These are phyloP conservation scores for Cephalopachus bancanus DNA, from an alignment of 2,797 vertebrate species.

Conservation along the genomic window DNA sequence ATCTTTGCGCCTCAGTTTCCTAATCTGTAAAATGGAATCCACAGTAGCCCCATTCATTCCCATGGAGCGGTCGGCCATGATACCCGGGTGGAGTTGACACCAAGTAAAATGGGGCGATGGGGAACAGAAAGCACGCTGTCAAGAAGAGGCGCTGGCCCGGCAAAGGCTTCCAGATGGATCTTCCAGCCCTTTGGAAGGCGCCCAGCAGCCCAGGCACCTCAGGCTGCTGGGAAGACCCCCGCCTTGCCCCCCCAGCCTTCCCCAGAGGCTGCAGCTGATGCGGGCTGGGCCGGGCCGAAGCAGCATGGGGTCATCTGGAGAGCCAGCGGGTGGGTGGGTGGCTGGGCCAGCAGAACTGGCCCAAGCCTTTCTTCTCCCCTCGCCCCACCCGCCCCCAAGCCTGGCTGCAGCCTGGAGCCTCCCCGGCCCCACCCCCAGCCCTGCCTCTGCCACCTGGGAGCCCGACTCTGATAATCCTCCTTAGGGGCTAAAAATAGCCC, in stretches of 20 bases:
- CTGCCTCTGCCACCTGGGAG: conserved; percentile 67
- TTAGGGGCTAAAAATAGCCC: conserved; percentile 76
- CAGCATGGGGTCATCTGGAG: neutral
- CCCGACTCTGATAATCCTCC: conserved; percentile 72
- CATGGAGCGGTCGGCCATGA: rapidly evolving
- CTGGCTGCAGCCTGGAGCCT: neutral
- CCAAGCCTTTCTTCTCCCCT: neutral
- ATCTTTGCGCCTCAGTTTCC: neutral
- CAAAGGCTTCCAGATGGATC: neutral
- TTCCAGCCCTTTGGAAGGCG: neutral
- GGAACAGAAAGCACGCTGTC: neutral
- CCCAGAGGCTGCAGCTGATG: neutral
- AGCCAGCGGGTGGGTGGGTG: neutral
- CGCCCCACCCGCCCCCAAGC: neutral
- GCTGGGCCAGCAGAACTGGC: neutral
- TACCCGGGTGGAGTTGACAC: rapidly evolving
- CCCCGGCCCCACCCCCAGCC: conserved; percentile 54
- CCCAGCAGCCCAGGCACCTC: neutral
- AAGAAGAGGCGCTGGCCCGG: neutral
- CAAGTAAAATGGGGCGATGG: neutral
- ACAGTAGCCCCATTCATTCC: neutral
- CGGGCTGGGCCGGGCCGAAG: neutral
- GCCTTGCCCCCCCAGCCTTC: neutral
- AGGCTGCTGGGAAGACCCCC: neutral
- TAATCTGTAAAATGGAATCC: neutral